phyloP scores from a whole-genome alignment of 2,797 vertebrate species.

The Myiothlypis chrysogaster region DNA sequence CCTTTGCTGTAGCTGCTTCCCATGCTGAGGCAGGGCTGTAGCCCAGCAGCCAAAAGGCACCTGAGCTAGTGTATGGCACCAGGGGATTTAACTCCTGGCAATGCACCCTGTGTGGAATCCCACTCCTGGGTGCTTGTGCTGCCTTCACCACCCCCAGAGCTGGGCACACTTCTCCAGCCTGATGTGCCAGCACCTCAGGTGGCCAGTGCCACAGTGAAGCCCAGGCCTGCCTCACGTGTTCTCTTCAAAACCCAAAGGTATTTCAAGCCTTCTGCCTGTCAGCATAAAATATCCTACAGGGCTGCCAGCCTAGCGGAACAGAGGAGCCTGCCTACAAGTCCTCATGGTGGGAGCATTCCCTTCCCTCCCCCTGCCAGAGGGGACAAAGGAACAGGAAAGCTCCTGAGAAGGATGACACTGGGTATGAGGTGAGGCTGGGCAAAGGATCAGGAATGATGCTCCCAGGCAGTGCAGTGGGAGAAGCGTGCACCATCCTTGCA shows the following conservation, averaged over 20 bases:
- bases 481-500: not conserved
- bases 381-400: not conserved
- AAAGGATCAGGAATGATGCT: not conserved
- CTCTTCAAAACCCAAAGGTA: not conserved
- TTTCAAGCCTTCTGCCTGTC: not conserved
- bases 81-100: not conserved
- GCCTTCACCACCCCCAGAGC: not conserved
- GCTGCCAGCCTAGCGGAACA: not conserved
- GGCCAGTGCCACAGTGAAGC: not conserved
- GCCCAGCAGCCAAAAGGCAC: slow-evolving; percentile 3
- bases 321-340: not conserved
- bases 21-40: not conserved
- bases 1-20: not conserved
- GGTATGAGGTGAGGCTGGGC: not conserved
- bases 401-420: not conserved
- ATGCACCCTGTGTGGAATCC: not conserved
- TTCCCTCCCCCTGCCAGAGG: slow-evolving; percentile 2
- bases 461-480: not conserved
- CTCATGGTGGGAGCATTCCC: not conserved
- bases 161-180: not conserved
- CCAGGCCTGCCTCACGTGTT: not conserved
- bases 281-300: not conserved
- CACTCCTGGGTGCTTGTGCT: not conserved
- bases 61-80: not conserved
- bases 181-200: not conserved